Evolutionary conservation across 2,888 invertebrate genomes (phyloP), one percentile per base, ranked within the genome.

Genomic region (Tineola bisselliella): DNA sequence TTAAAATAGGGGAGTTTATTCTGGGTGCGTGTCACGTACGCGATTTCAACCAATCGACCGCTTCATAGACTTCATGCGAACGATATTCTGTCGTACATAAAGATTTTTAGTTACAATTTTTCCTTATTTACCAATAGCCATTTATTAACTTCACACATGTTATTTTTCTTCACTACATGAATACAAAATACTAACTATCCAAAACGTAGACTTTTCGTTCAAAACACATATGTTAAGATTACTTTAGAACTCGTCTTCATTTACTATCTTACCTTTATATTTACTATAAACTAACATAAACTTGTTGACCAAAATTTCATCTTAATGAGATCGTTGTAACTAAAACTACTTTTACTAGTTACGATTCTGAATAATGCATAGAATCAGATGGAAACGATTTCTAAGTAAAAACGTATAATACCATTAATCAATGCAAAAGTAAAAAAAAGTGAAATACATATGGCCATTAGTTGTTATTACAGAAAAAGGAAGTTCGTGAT

Each of bases 61-160:
- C 54, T 48, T 48, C 15, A 54, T 17, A 19, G 25, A 12, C 54
- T 48, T 48, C 15, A 54, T 17, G 12, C 54, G 13, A 19, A 25
- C 12, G 54, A 25, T 19, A 54, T 25, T 18, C 13, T 25, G 54
- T 18, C 25, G 2, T 19, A 54, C 10, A 25, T 25, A 54, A 54
- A 54, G 54, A 54, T 18, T 54, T 44, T 54, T 54, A 54, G 54
- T 54, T 6, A 54, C 54, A 48, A 48, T 48, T 54, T 54, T 18
- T 54, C 54, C 25, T 54, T 54, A 54, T 54, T 54, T 54, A 25
- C 18, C 17, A 54, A 54, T 48, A 6, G 38, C 15, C 15, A 15
- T 48, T 13, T 48, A 13, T 48, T 15, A n/a, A 48, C 15, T 15
- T 15, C 38, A 38, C 38, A 38, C 38, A 38, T 38, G 38, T 38